Evolutionary conservation across 2,113 vertebrate species (phyloP).

Genomic region (Damaliscus lunatus): DNA sequence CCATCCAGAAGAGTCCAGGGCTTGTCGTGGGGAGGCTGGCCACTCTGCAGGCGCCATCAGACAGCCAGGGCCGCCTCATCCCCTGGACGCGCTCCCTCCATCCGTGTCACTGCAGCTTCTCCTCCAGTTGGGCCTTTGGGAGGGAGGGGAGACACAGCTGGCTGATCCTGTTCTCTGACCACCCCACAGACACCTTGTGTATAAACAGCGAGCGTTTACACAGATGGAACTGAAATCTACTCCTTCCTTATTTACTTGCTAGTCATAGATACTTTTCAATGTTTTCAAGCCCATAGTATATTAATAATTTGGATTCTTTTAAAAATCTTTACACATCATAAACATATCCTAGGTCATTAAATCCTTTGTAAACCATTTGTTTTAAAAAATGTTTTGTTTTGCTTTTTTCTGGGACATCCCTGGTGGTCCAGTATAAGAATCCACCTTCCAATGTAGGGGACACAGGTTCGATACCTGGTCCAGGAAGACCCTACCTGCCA

Average conservation of each 20-base stretch:
- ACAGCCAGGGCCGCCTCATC: neutral
- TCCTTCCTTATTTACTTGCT: neutral
- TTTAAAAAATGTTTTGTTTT: neutral
- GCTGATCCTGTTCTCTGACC: rapidly evolving
- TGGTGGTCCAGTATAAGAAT: neutral
- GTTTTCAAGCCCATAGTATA: neutral
- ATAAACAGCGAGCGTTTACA: neutral
- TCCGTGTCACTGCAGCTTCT: neutral
- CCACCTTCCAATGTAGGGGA: neutral
- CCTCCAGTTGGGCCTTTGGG: neutral
- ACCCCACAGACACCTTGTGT: neutral
- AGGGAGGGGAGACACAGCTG: no score
- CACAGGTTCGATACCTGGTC: neutral
- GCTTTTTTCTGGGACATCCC: neutral
- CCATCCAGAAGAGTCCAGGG: neutral
- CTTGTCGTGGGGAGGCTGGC: neutral
- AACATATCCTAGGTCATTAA: neutral
- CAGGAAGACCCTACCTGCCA: neutral
- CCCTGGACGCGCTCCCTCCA: rapidly evolving
- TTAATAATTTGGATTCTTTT: neutral
- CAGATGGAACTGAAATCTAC: neutral
- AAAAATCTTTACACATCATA: neutral
- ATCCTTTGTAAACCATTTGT: neutral
- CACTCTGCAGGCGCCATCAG: rapidly evolving
- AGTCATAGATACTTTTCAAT: neutral